These are phyloP conservation scores for Druceiella hillmani DNA, from an alignment of 2,888 invertebrate genomes.

Conservation along the genomic window DNA sequence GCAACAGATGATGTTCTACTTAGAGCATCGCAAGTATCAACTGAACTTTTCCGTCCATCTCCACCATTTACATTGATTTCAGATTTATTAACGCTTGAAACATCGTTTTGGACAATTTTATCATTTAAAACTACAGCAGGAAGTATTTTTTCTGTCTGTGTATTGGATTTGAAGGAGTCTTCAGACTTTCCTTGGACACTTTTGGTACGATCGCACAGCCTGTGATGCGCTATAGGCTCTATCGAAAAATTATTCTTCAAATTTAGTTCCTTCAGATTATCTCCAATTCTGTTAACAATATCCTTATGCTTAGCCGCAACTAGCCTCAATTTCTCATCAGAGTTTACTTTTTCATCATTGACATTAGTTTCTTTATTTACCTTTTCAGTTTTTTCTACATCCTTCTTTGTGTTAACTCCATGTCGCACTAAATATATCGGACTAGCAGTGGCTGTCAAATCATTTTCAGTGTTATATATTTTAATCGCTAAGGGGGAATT, in stretches of 20 bases:
- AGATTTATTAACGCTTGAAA: too few species aligned
- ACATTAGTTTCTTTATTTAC: slow-evolving; percentile 27
- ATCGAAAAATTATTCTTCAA: slow-evolving; percentile 33
- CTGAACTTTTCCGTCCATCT: slow-evolving; percentile 38
- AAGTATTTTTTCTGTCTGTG: too few species aligned
- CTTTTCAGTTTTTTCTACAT: slow-evolving; percentile 24
- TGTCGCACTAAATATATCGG: slow-evolving; percentile 39
- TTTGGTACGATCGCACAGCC: slow-evolving; percentile 53
- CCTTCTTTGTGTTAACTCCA: slow-evolving; percentile 25
- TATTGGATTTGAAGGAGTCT: background rate
- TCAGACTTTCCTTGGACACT: slow-evolving; percentile 20
- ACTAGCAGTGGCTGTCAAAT: slow-evolving; percentile 24
- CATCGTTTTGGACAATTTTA: too few species aligned
- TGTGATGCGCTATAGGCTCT: slow-evolving; percentile 54
- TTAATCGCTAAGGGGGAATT: slow-evolving; percentile 35
- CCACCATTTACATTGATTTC: background rate
- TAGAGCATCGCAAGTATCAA: slow-evolving; percentile 43
- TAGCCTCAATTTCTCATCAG: slow-evolving; percentile 28
- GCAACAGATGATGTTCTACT: slow-evolving; percentile 47
- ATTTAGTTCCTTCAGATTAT: slow-evolving; percentile 32
- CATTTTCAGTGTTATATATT: slow-evolving; percentile 30
- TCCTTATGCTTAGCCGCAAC: slow-evolving; percentile 29
- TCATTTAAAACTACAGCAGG: too few species aligned
- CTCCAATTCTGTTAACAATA: slow-evolving; percentile 27
- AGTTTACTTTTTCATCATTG: slow-evolving; percentile 29